Conservation (phyloP, 2,888 invertebrate species). For the Tuberolachnus salignus region DNA sequence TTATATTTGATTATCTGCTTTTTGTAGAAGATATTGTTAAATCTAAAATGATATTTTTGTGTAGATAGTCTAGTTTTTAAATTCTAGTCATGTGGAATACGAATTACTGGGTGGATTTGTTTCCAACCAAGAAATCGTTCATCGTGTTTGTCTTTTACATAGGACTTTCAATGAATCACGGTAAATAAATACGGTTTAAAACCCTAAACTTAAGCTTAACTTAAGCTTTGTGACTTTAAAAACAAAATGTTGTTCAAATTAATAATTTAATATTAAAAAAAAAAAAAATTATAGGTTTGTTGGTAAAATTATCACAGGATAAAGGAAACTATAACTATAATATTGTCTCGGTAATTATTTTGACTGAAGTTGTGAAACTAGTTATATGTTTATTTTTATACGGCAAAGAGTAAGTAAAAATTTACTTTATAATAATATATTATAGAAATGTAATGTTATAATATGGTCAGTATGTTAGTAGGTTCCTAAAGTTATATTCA, state of each 20-base stretch:
- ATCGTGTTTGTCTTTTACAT: slow-evolving; percentile 49
- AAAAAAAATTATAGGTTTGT: slow-evolving; percentile 23
- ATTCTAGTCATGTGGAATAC: slow-evolving; percentile 34
- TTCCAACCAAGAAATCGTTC: slow-evolving; percentile 50
- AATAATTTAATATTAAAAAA: not conserved
- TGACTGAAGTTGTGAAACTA: slow-evolving; percentile 32
- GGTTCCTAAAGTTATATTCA: too few species aligned
- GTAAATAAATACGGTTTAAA: slow-evolving; percentile 4
- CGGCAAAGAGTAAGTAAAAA: slow-evolving; percentile 38
- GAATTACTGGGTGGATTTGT: slow-evolving; percentile 47
- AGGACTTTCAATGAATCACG: slow-evolving; percentile 27
- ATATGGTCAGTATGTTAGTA: too few species aligned
- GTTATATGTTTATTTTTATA: slow-evolving; percentile 31
- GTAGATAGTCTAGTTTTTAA: not conserved
- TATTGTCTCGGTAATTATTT: slow-evolving; percentile 30
- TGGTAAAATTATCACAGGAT: slow-evolving; percentile 42
- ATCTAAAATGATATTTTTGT: not conserved
- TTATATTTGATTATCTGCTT: too few species aligned
- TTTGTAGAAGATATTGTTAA: not conserved
- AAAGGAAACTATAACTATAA: slow-evolving; percentile 39
- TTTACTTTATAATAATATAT: not conserved
- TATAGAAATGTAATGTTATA: too few species aligned
- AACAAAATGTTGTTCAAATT: not conserved
- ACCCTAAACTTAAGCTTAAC: not conserved
- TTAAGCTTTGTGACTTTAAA: not conserved